These are phyloP conservation scores for Delphinus delphis DNA, from an alignment of 2,113 vertebrate species.

Conservation along the genomic window DNA sequence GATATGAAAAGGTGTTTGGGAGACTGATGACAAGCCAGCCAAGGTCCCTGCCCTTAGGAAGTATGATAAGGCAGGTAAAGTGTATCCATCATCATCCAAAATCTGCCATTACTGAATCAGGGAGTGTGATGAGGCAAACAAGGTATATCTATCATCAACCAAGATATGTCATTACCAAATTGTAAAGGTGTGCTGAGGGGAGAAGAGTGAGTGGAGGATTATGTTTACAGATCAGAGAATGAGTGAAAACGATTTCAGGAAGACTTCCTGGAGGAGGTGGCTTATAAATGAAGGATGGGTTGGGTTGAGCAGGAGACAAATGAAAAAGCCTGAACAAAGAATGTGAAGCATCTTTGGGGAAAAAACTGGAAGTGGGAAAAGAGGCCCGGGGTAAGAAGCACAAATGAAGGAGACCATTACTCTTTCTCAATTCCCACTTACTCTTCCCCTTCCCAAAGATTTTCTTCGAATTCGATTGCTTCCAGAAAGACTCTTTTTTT, in stretches of 20 bases:
- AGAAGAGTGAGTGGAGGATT: neutral
- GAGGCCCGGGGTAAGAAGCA: neutral
- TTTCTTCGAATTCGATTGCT: neutral
- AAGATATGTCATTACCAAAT: neutral
- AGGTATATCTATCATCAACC: neutral
- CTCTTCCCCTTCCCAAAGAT: neutral
- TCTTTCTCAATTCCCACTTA: neutral
- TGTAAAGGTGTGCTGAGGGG: neutral
- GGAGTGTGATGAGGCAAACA: neutral
- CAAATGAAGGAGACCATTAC: neutral
- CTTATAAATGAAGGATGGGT: neutral
- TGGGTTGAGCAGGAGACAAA: neutral
- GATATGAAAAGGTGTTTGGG: neutral
- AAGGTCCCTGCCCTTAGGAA: neutral
- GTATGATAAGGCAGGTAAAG: neutral
- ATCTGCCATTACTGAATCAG: constrained; percentile 1
- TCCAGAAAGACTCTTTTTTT: neutral
- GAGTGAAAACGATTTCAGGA: neutral
- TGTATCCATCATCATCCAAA: neutral
- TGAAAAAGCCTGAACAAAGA: neutral
- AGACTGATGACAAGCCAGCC: neutral
- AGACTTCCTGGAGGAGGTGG: neutral
- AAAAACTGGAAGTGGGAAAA: neutral
- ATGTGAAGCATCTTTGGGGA: neutral
- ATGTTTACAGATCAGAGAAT: neutral